These are phyloP conservation scores for Papilio glaucus DNA, from an alignment of 1,140 invertebrate genomes.

Conservation along the genomic window DNA sequence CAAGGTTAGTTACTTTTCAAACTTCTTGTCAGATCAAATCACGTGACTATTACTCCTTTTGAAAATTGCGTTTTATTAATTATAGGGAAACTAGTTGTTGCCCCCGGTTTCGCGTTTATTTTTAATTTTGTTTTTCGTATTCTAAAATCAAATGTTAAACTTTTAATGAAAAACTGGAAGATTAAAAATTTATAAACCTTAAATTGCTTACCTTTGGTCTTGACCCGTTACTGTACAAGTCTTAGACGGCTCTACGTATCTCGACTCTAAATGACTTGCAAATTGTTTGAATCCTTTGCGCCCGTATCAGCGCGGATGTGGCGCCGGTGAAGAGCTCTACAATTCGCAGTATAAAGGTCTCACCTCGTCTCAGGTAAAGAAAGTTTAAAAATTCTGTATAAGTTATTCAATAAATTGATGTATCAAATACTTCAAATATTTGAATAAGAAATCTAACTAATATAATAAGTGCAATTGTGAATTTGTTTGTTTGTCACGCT, in stretches of 20 bases:
- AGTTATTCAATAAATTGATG: too few species aligned
- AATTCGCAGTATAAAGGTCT: background rate
- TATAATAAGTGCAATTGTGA: too few species aligned
- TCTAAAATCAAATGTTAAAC: background rate
- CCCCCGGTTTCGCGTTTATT: too few species aligned
- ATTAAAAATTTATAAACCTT: background rate
- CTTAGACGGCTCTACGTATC: background rate
- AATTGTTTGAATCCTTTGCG: conserved; percentile 10
- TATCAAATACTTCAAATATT: too few species aligned
- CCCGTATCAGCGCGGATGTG: background rate
- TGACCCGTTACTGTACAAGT: background rate
- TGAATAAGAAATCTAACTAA: too few species aligned
- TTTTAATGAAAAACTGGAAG: background rate
- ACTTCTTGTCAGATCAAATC: too few species aligned
- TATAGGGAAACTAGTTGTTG: too few species aligned
- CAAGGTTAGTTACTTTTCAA: too few species aligned
- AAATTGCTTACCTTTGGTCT: background rate
- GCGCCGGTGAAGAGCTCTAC: conserved; percentile 1
- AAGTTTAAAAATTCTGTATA: background rate
- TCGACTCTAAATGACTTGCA: background rate
- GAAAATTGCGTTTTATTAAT: too few species aligned
- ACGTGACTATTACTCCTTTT: too few species aligned
- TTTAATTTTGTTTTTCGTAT: too few species aligned
- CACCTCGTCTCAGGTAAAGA: background rate
- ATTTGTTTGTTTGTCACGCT: too few species aligned